A percentile compares a stretch with the other conserved stretches of the same genome.
These are phyloP conservation scores for Natator depressus DNA, from an alignment of 2,113 vertebrate species.

Conservation along the genomic window DNA sequence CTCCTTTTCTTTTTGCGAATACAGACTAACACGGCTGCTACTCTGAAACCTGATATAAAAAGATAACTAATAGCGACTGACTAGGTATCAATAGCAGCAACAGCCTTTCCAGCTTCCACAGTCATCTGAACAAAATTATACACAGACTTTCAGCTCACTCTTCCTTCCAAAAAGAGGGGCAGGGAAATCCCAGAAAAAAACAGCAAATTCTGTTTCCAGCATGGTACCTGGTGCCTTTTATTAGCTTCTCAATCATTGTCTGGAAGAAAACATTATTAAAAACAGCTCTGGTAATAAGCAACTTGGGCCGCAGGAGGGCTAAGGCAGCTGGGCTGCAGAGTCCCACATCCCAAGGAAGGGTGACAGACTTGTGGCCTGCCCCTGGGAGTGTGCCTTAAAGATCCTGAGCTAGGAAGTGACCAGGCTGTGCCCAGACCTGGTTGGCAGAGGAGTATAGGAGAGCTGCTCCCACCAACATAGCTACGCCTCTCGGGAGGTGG, in stretches of 20 bases:
- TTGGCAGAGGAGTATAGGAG: too few species aligned
- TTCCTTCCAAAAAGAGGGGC: constrained; percentile 53
- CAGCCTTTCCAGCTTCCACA: constrained; percentile 81
- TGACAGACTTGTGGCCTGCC: too few species aligned
- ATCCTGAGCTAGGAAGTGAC: too few species aligned
- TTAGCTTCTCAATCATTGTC: constrained; percentile 80
- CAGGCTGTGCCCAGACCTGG: too few species aligned
- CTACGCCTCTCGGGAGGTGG: too few species aligned
- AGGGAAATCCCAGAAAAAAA: constrained; percentile 64
- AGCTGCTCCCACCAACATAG: too few species aligned
- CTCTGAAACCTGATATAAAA: constrained; percentile 89
- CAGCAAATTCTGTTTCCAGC: constrained; percentile 78
- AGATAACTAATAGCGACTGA: constrained; percentile 82
- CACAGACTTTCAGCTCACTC: constrained; percentile 73
- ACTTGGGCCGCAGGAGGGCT: too few species aligned
- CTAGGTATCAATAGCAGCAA: constrained; percentile 83
- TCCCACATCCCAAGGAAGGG: not conserved
- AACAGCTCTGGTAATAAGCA: constrained; percentile 74
- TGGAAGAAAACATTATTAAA: constrained; percentile 82
- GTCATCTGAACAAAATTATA: constrained; percentile 83
- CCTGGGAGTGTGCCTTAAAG: too few species aligned
- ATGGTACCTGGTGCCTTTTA: constrained; percentile 79
- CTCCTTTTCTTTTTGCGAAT: too few species aligned
- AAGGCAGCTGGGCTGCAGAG: not conserved
- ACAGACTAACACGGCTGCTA: too few species aligned